phyloP scores from a whole-genome alignment of 2,888 invertebrate species.

The Tridacna gigas region DNA sequence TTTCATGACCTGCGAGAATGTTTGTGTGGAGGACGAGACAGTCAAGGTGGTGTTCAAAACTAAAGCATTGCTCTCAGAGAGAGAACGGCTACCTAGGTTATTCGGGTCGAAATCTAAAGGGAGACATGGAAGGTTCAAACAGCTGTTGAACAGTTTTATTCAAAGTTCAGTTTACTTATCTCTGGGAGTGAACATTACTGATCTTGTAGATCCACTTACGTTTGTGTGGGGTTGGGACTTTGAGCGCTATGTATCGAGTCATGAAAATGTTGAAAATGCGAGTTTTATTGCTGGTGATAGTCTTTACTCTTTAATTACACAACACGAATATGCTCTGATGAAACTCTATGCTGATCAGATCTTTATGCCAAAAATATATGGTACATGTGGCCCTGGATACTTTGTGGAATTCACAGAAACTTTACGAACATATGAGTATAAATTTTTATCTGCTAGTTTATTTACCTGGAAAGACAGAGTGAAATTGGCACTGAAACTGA shows the following conservation, averaged over 20 bases:
- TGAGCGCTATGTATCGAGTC: conserved; percentile 44
- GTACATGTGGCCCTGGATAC: conserved; percentile 89
- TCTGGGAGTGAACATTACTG: conserved; percentile 42
- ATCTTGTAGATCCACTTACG: conserved; percentile 53
- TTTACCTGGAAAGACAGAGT: conserved; percentile 72
- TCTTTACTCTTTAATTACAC: conserved; percentile 88
- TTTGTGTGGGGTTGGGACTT: conserved; percentile 62
- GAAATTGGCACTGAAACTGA: conserved; percentile 85
- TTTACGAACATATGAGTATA: conserved; percentile 62
- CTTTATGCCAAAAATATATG: conserved; percentile 89
- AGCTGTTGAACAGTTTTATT: neutral
- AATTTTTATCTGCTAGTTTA: conserved; percentile 69
- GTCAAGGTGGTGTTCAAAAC: conserved; percentile 73
- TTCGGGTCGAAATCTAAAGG: neutral
- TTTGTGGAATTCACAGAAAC: conserved; percentile 88
- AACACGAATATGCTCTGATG: conserved; percentile 89
- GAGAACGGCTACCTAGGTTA: conserved; percentile 2
- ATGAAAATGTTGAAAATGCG: conserved; percentile 33
- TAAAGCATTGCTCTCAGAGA: conserved; percentile 30
- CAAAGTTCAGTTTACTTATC: neutral
- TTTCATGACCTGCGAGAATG: conserved; percentile 64
- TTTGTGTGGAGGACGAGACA: conserved; percentile 48
- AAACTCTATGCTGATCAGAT: conserved; percentile 88
- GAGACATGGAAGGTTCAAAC: neutral
- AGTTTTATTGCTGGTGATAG: conserved; percentile 51